These are phyloP conservation scores for Xylophagus ater DNA, from an alignment of 2,888 invertebrate genomes.

Conservation along the genomic window DNA sequence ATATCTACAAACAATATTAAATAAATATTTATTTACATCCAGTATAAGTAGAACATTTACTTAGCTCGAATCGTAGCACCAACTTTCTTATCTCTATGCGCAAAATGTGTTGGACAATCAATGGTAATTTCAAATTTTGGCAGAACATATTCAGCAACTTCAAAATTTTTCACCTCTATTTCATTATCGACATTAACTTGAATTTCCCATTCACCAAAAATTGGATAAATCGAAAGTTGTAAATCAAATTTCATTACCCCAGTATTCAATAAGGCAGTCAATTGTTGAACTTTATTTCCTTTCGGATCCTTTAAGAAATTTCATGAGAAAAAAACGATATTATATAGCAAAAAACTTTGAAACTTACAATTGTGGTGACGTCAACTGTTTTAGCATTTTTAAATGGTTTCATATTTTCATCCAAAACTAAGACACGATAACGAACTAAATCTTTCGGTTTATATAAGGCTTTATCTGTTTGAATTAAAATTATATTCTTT, in stretches of 20 bases:
- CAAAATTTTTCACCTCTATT: conserved; percentile 35
- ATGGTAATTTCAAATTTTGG: conserved; percentile 89
- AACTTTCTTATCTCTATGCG: conserved; percentile 68
- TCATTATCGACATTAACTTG: conserved; percentile 50
- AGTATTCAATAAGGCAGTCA: no score
- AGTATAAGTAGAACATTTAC: no score
- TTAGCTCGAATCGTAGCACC: conserved; percentile 70
- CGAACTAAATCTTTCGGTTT: conserved; percentile 73
- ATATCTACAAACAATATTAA: conserved; percentile 54
- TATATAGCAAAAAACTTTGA: no score
- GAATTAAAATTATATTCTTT: conserved; percentile 74
- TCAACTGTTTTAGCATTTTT: conserved; percentile 28
- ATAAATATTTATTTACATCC: not conserved
- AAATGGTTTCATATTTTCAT: conserved; percentile 57
- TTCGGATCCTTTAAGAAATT: no score
- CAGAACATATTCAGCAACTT: conserved; percentile 82
- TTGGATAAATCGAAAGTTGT: conserved; percentile 67
- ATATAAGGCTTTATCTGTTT: conserved; percentile 87
- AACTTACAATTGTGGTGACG: conserved; percentile 24
- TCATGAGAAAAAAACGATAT: no score
- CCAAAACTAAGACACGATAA: conserved; percentile 59
- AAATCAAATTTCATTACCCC: no score
- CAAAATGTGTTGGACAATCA: conserved; percentile 67
- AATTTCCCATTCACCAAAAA: conserved; percentile 80
- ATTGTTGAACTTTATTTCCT: no score